Percentiles rank a stretch among this genome's conserved stretches.
Conservation (phyloP, 2,797 vertebrate genomes). For the Rhynchonycteris naso region DNA sequence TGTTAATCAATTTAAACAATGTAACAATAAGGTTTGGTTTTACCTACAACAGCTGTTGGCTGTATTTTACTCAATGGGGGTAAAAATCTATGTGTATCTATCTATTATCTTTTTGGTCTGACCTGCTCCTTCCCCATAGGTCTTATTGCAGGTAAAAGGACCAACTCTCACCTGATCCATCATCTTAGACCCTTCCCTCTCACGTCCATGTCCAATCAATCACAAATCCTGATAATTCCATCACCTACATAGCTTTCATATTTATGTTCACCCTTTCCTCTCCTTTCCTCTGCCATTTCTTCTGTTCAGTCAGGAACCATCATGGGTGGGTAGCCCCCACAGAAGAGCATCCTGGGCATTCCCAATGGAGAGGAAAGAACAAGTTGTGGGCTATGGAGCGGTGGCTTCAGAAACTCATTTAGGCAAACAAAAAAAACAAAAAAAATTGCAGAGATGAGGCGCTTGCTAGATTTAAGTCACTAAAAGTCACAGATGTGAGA, state of each 20-base stretch:
- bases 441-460: neutral
- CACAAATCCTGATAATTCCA: neutral
- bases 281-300: neutral
- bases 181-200: slow-evolving; percentile 1
- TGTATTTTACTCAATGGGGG: neutral
- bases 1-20: slow-evolving; percentile 58
- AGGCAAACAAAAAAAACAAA: neutral
- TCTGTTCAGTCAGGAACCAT: neutral
- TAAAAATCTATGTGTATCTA: neutral
- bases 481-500: neutral
- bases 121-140: neutral
- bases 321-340: rapidly evolving
- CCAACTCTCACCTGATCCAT: neutral
- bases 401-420: neutral
- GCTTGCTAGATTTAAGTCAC: neutral
- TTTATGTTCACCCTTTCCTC: neutral
- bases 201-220: neutral
- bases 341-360: neutral
- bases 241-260: neutral
- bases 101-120: neutral
- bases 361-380: neutral
- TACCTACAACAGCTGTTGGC: neutral
- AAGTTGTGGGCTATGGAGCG: too few relatives aligned
- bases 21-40: slow-evolving; percentile 30
- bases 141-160: neutral